Percentiles rank a stretch among this genome's conserved stretches.
phyloP scores from a whole-genome alignment of 2,888 invertebrate species.

The Calameuta pallipes region DNA sequence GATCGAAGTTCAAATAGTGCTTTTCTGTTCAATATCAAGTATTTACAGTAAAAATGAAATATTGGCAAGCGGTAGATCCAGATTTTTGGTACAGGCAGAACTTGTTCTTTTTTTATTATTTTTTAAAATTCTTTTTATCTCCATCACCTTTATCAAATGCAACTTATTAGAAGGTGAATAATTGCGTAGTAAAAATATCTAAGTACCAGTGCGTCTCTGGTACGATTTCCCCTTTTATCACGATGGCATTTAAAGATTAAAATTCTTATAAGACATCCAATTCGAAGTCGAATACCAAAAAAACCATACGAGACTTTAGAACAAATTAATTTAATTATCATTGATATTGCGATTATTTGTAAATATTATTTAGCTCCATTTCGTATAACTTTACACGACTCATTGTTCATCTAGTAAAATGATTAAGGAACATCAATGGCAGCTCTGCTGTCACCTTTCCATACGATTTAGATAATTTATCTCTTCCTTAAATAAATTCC shows the following conservation, averaged over 20 bases:
- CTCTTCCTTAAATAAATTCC: not conserved
- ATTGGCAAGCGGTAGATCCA: not conserved
- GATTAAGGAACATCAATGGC: not conserved
- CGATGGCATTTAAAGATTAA: not conserved
- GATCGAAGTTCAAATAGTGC: not conserved
- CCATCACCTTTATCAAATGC: not conserved
- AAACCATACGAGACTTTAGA: not conserved
- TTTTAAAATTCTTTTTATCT: not conserved
- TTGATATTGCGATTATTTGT: slow-evolving; percentile 13
- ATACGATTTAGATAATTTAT: not conserved
- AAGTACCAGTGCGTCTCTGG: not conserved
- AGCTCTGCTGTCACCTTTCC: slow-evolving; percentile 2
- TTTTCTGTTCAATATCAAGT: not conserved
- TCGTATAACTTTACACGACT: not conserved
- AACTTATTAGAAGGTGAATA: not conserved
- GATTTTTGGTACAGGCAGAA: not conserved
- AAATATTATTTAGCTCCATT: slow-evolving; percentile 7
- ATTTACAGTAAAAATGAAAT: not conserved
- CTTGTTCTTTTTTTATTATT: not conserved
- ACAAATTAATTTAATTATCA: not conserved
- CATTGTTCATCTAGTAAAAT: not conserved
- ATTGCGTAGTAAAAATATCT: not conserved
- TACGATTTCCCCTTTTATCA: not conserved
- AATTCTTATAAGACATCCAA: not conserved
- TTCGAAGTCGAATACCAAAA: not conserved